These are phyloP conservation scores for Hirundo rustica DNA, from an alignment of 2,797 vertebrate genomes.

Conservation along the genomic window DNA sequence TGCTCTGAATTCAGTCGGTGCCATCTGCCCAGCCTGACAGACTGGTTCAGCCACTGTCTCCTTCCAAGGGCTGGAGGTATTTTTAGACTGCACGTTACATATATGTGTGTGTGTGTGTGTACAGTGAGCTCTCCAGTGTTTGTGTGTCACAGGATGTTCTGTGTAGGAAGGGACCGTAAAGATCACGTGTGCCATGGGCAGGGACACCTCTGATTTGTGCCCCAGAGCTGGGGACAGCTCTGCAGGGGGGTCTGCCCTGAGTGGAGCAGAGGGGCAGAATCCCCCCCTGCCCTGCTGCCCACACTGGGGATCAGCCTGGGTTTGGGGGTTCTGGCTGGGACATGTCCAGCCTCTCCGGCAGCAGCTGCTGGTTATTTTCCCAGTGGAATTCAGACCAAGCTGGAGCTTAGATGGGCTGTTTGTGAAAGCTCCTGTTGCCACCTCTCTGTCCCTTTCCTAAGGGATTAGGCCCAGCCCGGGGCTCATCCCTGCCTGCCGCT, in stretches of 20 bases:
- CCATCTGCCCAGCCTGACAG: neutral
- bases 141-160: neutral
- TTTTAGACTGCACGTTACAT: neutral
- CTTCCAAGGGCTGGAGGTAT: neutral
- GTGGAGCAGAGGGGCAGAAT: neutral
- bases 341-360: neutral
- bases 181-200: rapidly evolving
- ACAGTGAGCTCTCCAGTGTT: neutral
- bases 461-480: neutral
- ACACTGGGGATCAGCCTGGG: neutral
- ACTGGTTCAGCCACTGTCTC: neutral
- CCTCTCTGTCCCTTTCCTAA: neutral
- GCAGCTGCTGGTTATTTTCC: neutral
- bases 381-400: neutral
- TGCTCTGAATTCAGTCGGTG: neutral
- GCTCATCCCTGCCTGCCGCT: neutral
- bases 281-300: neutral
- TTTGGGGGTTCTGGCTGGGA: neutral
- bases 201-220: neutral
- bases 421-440: neutral
- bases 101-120: neutral
- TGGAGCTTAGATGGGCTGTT: neutral
- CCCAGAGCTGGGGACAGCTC: neutral
- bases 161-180: neutral
- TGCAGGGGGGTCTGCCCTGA: neutral